A percentile compares a stretch with the other conserved stretches of the same genome.
These are phyloP conservation scores for Orius insidiosus DNA, from an alignment of 1,140 invertebrate species.

Conservation along the genomic window DNA sequence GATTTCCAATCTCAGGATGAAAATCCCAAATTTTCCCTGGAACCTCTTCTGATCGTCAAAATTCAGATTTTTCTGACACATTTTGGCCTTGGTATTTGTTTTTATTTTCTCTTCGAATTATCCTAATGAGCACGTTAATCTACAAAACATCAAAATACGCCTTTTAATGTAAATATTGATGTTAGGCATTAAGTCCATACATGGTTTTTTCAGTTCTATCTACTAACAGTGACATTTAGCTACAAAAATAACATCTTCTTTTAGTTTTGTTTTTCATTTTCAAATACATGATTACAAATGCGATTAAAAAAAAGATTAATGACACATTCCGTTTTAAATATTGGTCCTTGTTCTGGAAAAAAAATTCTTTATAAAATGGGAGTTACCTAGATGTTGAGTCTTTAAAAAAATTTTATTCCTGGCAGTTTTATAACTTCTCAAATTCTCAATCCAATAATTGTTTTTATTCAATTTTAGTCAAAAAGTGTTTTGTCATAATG, in stretches of 20 bases:
- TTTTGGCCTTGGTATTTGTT: too few relatives aligned
- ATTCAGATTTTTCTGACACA: too few relatives aligned
- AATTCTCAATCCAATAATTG: too few relatives aligned
- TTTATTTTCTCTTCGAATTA: neutral
- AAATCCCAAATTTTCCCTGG: too few relatives aligned
- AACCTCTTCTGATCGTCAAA: too few relatives aligned
- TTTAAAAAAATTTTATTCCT: too few relatives aligned
- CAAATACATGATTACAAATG: constrained; percentile 4
- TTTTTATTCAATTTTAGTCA: too few relatives aligned
- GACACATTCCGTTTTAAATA: constrained; percentile 6
- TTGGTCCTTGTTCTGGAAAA: too few relatives aligned
- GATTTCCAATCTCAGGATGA: too few relatives aligned
- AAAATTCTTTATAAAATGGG: too few relatives aligned
- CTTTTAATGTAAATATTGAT: constrained; percentile 1
- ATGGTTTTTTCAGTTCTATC: neutral
- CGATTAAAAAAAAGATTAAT: constrained; percentile 4
- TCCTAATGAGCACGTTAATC: constrained; percentile 8
- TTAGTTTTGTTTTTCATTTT: neutral
- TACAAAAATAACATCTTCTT: constrained; percentile 10
- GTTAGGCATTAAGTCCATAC: neutral
- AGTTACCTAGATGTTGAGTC: too few relatives aligned
- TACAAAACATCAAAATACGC: constrained; percentile 5
- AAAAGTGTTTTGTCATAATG: too few relatives aligned
- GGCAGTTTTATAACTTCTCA: neutral
- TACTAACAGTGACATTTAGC: neutral